Evolutionary conservation across 1,140 invertebrate species (phyloP).

Genomic region (Drosophila erecta): DNA sequence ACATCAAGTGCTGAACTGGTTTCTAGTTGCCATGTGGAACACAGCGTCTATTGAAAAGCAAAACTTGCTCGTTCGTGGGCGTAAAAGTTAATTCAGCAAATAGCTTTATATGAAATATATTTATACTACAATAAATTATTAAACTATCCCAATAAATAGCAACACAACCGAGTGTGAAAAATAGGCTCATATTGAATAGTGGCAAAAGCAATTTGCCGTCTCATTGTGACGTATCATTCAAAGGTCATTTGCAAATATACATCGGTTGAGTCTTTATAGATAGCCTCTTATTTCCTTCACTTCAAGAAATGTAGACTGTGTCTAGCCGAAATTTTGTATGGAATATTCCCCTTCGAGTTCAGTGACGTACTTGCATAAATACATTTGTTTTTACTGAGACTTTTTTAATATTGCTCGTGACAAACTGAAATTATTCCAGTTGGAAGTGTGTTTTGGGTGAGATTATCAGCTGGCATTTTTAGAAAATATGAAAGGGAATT

Average conservation of each 20-base stretch:
- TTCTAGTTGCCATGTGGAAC: conserved; percentile 9
- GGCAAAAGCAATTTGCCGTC: not conserved
- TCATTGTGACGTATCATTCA: conserved; percentile 20
- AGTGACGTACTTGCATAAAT: conserved; percentile 14
- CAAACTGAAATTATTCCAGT: conserved; percentile 4
- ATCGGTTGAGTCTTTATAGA: not conserved
- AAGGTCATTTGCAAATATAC: conserved; percentile 4
- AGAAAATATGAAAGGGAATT: not conserved
- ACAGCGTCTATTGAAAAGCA: conserved; percentile 1
- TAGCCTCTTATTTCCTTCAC: not conserved
- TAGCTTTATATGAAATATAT: not conserved
- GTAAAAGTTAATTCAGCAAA: not conserved
- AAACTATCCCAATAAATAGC: conserved; percentile 3
- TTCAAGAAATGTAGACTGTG: not conserved
- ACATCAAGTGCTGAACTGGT: conserved; percentile 8
- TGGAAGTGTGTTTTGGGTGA: not conserved
- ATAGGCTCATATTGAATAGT: not conserved
- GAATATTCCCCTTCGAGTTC: conserved; percentile 13
- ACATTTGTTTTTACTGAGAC: not conserved
- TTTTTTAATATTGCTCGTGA: not conserved
- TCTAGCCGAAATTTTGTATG: not conserved
- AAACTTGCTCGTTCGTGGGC: not conserved
- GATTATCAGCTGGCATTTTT: not conserved
- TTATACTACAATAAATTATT: not conserved
- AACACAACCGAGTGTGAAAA: not conserved